These are phyloP conservation scores for Nycticryphes semicollaris DNA, from an alignment of 2,113 vertebrate species.

Conservation along the genomic window DNA sequence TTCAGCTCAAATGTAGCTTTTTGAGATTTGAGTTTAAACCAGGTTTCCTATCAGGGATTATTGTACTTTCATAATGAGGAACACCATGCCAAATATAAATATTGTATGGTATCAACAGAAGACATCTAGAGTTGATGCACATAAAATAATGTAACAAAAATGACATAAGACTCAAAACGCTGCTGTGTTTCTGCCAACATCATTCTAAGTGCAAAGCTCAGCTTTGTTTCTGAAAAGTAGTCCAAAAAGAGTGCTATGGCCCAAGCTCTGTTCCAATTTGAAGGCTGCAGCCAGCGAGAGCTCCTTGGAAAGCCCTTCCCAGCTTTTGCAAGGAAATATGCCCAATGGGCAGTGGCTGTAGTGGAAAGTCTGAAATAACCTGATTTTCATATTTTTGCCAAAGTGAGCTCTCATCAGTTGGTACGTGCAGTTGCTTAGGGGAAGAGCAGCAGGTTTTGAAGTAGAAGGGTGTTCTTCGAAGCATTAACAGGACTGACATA, in stretches of 20 bases:
- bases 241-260: not conserved
- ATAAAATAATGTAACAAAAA: not conserved
- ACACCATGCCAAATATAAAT: not conserved
- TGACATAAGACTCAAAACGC: not conserved
- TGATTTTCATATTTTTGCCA: not conserved
- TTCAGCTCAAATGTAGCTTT: slow-evolving; percentile 39
- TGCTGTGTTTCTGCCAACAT: not conserved
- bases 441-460: not conserved
- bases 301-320: not conserved
- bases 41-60: not conserved
- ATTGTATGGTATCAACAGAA: not conserved
- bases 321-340: not conserved
- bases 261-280: not conserved
- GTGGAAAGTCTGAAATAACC: not conserved
- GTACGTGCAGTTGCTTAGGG: not conserved
- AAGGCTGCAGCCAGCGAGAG: not conserved
- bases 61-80: not conserved
- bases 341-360: not conserved
- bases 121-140: not conserved
- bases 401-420: not conserved
- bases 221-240: not conserved
- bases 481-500: not conserved
- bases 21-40: slow-evolving; percentile 31
- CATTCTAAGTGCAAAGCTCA: not conserved
- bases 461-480: not conserved